phyloP scores from a whole-genome alignment of 2,888 invertebrate species.

The Dusona sp. region DNA sequence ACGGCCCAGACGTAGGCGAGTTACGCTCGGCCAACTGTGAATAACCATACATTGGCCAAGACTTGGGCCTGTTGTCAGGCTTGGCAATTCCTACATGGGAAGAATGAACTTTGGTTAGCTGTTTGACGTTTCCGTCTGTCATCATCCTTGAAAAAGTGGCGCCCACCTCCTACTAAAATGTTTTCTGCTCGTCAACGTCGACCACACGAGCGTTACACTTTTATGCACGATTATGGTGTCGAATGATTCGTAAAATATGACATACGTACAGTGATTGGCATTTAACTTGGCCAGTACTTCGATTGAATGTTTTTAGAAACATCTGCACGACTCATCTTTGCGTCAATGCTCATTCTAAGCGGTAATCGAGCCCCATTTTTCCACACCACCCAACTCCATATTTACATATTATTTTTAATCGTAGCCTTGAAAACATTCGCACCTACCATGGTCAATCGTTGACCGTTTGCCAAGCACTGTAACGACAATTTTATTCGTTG shows the following conservation, averaged over 20 bases:
- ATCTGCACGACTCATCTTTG: not conserved
- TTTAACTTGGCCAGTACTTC: not conserved
- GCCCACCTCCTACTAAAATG: conserved; percentile 61
- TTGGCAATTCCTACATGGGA: too few relatives aligned
- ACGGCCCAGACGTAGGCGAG: too few relatives aligned
- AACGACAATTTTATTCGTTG: not conserved
- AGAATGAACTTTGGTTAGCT: conserved; percentile 65
- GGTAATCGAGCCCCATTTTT: not conserved
- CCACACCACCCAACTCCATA: not conserved
- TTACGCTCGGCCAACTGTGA: too few relatives aligned
- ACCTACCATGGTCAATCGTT: not conserved
- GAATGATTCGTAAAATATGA: not conserved
- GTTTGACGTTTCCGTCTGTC: conserved; percentile 66
- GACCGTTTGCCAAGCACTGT: conserved; percentile 19
- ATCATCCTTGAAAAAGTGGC: conserved; percentile 58
- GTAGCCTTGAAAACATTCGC: too few relatives aligned
- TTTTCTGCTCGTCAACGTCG: conserved; percentile 62
- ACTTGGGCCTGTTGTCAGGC: too few relatives aligned
- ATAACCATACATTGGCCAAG: too few relatives aligned
- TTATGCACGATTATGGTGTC: conserved; percentile 21
- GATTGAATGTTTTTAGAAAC: not conserved
- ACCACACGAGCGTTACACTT: conserved; percentile 39
- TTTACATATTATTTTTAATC: not conserved
- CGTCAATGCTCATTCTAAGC: not conserved
- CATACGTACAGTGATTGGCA: conserved; percentile 24